Evolutionary conservation across 2,888 invertebrate genomes (phyloP).

Genomic region (Cabera pusaria): DNA sequence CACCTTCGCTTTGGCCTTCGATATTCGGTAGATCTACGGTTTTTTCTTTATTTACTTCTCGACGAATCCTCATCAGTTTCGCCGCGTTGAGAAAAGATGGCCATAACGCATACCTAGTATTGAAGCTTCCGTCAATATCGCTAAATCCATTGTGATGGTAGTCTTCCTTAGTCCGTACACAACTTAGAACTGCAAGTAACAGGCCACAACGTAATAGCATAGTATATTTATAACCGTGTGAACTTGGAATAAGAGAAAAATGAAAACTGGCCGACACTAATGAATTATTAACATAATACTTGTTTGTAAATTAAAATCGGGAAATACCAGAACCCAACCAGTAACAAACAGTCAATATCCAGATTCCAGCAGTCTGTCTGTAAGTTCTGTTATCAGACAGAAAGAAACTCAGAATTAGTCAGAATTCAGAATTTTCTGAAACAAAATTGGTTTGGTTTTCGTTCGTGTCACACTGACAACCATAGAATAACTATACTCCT

Average conservation of each 20-base stretch:
- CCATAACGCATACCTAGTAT: slow-evolving; percentile 53
- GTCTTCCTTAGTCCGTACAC: slow-evolving; percentile 47
- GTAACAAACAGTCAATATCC: too few relatives aligned
- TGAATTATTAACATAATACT: slow-evolving; percentile 9
- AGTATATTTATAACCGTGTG: slow-evolving; percentile 1
- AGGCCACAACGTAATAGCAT: slow-evolving; percentile 52
- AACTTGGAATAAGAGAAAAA: too few relatives aligned
- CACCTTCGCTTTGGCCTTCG: slow-evolving; percentile 41
- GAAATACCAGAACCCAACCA: too few relatives aligned
- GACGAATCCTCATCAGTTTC: slow-evolving; percentile 41
- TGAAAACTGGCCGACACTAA: not conserved
- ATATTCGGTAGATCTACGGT: slow-evolving; percentile 2
- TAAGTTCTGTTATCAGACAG: too few relatives aligned
- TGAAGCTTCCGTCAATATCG: slow-evolving; percentile 37
- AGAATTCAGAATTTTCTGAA: too few relatives aligned
- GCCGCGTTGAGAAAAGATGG: slow-evolving; percentile 61
- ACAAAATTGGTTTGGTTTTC: too few relatives aligned
- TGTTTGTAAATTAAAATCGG: slow-evolving; percentile 4
- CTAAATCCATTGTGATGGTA: slow-evolving; percentile 24
- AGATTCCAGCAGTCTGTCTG: too few relatives aligned
- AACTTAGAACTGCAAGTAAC: slow-evolving; percentile 51
- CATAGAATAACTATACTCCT: too few relatives aligned
- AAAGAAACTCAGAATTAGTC: too few relatives aligned
- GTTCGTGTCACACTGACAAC: too few relatives aligned
- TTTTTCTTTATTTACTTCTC: slow-evolving; percentile 31